These are phyloP conservation scores for Psephotus haematonotus DNA, from an alignment of 2,113 vertebrate genomes.

Conservation along the genomic window DNA sequence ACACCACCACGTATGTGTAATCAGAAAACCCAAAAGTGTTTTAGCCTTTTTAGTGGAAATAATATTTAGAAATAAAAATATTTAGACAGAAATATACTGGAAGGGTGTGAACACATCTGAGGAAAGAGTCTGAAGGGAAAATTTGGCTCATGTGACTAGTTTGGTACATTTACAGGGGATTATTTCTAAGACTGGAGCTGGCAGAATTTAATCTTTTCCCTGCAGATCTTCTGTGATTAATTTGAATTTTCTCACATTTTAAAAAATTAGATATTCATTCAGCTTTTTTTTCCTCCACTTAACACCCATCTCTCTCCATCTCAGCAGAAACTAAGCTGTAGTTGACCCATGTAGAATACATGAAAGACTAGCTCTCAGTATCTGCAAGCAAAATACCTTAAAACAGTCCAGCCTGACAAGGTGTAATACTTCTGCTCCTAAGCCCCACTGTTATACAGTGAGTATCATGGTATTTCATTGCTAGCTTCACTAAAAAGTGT, in stretches of 20 bases:
- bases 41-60: conserved; percentile 46
- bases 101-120: conserved; percentile 23
- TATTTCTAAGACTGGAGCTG: not conserved
- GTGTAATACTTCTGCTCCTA: not conserved
- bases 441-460: not conserved
- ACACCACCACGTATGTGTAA: not conserved
- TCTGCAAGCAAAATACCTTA: not conserved
- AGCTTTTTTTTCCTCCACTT: not conserved
- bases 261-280: not conserved
- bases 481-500: not conserved
- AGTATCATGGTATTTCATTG: not conserved
- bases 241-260: conserved; percentile 4
- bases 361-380: not conserved
- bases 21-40: not conserved
- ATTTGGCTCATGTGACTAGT: not conserved
- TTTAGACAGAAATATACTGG: not conserved
- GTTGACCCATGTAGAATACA: not conserved
- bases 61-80: conserved; percentile 29
- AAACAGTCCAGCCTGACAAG: not conserved
- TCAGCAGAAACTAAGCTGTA: not conserved
- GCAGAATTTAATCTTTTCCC: not conserved
- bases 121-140: conserved; percentile 16
- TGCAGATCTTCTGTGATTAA: not conserved
- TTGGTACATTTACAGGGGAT: not conserved
- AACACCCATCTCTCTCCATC: not conserved